These are phyloP conservation scores for Heterotilapia buettikoferi DNA, from an alignment of 2,113 vertebrate species.

Conservation along the genomic window DNA sequence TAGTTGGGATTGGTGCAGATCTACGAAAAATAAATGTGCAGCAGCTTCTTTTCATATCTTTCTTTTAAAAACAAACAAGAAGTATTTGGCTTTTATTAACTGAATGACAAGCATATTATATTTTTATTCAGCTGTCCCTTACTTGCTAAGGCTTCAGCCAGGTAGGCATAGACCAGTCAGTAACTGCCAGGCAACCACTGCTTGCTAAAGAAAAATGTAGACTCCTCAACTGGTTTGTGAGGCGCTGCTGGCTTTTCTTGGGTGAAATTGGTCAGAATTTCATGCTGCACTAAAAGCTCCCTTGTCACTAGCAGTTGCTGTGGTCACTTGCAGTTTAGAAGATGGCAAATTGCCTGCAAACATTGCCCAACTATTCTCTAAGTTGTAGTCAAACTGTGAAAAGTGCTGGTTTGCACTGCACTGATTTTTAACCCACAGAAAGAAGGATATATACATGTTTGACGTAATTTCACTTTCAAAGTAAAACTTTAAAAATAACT, in stretches of 20 bases:
- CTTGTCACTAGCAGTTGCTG: neutral
- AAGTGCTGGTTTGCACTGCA: neutral
- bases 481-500: neutral
- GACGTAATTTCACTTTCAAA: neutral
- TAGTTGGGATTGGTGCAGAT: too few relatives aligned
- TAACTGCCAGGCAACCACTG: neutral
- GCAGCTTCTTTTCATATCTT: neutral
- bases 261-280: neutral
- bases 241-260: neutral
- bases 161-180: neutral
- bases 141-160: neutral
- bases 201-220: neutral
- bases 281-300: neutral
- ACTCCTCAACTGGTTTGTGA: neutral
- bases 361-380: neutral
- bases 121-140: neutral
- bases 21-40: neutral
- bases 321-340: neutral
- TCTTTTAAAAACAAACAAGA: neutral
- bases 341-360: neutral
- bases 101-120: neutral
- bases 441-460: neutral
- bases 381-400: neutral
- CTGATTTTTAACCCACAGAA: neutral
- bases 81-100: neutral